A percentile compares a stretch with the other conserved stretches of the same genome.
phyloP scores from a whole-genome alignment of 1,140 invertebrate genomes.

The Glomeris maerens region DNA sequence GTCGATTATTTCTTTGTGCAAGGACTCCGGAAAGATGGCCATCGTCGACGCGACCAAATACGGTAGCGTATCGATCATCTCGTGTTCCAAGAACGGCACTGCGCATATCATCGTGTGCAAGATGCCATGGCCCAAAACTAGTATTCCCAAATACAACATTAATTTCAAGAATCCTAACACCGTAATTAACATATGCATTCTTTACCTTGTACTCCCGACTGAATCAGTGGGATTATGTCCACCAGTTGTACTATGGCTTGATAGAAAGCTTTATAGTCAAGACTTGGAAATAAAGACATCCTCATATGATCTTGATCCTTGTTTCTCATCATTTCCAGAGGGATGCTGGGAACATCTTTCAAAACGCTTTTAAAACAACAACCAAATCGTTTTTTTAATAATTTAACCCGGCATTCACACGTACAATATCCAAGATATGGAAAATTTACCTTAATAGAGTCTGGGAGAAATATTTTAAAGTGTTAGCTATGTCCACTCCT shows the following conservation, averaged over 20 bases:
- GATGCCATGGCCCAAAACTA: constrained; percentile 80
- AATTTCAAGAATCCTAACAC: constrained; percentile 2
- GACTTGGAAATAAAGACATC: constrained; percentile 78
- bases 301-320: constrained; percentile 67
- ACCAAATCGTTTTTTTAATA: constrained; percentile 8
- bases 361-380: constrained; percentile 53
- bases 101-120: constrained; percentile 80
- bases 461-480: constrained; percentile 94
- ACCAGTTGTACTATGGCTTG: constrained; percentile 65
- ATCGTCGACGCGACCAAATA: constrained; percentile 87
- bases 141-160: neutral
- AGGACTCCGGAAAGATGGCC: constrained; percentile 68
- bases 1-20: constrained; percentile 91
- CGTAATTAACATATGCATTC: neutral
- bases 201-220: constrained; percentile 57
- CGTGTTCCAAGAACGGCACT: constrained; percentile 89
- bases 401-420: constrained; percentile 1
- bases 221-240: constrained; percentile 67
- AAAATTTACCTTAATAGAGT: constrained; percentile 74
- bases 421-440: neutral
- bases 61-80: constrained; percentile 86
- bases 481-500: constrained; percentile 89
- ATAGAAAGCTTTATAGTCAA: constrained; percentile 89
- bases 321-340: constrained; percentile 73
- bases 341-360: constrained; percentile 84